Evolutionary conservation across 2,888 invertebrate genomes (phyloP).

Genomic region (Mesochorus sp.): DNA sequence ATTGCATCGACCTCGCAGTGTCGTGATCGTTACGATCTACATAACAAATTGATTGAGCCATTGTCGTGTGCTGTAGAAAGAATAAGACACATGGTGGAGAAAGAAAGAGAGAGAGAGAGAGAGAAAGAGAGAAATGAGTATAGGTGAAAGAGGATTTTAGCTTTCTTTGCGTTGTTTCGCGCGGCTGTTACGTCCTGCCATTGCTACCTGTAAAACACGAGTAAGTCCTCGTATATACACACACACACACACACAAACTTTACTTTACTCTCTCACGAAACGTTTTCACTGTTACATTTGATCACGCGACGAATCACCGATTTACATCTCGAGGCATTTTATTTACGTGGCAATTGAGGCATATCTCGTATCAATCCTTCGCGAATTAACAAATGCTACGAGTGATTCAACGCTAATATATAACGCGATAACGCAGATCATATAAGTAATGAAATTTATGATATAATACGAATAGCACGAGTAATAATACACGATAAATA

Average conservation of each 20-base stretch:
- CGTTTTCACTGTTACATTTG: neutral
- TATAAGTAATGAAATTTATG: no score
- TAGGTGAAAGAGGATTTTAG: slow-evolving; percentile 23
- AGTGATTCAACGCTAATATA: neutral
- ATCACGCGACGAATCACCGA: neutral
- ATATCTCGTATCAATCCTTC: neutral
- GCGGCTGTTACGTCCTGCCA: slow-evolving; percentile 6
- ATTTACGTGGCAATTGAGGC: slow-evolving; percentile 3
- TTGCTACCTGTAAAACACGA: neutral
- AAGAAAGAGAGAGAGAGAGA: neutral
- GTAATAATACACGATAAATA: no score
- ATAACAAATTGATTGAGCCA: slow-evolving; percentile 65
- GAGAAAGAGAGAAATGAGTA: neutral
- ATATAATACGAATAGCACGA: no score
- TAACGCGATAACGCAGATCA: no score
- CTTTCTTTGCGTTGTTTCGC: slow-evolving; percentile 42
- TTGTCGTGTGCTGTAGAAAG: slow-evolving; percentile 37
- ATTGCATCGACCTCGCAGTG: slow-evolving; percentile 53
- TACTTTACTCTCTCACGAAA: slow-evolving; percentile 25
- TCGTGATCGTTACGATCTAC: slow-evolving; percentile 56
- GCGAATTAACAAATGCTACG: neutral
- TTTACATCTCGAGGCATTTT: neutral
- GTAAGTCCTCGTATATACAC: no score
- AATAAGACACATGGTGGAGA: neutral
- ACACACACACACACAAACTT: no score